Evolutionary conservation across 2,797 vertebrate genomes (phyloP).

Genomic region (Sebastolobus altivelis): DNA sequence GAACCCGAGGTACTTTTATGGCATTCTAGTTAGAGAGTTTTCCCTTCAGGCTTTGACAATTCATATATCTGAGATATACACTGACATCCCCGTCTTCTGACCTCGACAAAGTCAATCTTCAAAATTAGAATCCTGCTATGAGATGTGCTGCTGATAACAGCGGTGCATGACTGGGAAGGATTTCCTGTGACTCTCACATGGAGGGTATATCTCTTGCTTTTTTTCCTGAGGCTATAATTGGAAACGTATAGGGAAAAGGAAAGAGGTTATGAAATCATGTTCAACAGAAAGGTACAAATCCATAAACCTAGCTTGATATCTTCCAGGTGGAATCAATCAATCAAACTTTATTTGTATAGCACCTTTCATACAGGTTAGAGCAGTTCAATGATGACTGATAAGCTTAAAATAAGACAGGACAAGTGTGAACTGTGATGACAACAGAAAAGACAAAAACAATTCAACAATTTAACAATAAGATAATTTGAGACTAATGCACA

Average conservation of each 20-base stretch:
- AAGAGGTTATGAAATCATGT: slow-evolving; percentile 31
- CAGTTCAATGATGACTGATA: too few species aligned
- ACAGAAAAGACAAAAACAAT: too few species aligned
- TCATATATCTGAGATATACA: slow-evolving; percentile 60
- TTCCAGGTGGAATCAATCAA: neutral
- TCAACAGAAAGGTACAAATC: slow-evolving; percentile 19
- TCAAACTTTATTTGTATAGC: too few species aligned
- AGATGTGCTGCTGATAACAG: slow-evolving; percentile 39
- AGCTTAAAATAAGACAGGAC: too few species aligned
- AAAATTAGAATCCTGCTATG: slow-evolving; percentile 57
- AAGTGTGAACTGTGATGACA: too few species aligned
- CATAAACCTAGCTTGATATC: slow-evolving; percentile 28
- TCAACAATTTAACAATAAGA: too few species aligned
- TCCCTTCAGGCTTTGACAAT: slow-evolving; percentile 71
- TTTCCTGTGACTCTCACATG: slow-evolving; percentile 38
- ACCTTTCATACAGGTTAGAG: too few species aligned
- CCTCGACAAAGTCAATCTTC: slow-evolving; percentile 64
- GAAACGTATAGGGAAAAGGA: slow-evolving; percentile 33
- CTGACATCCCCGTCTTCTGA: slow-evolving; percentile 63
- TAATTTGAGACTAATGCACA: too few species aligned
- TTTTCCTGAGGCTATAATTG: slow-evolving; percentile 33
- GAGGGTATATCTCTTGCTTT: slow-evolving; percentile 4
- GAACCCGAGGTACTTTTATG: slow-evolving; percentile 73
- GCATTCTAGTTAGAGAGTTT: slow-evolving; percentile 74
- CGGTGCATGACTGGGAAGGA: slow-evolving; percentile 18